Percentiles rank a stretch among this genome's conserved stretches.
These are phyloP conservation scores for Aphelenchoides bicaudatus DNA, from an alignment of 2,888 invertebrate genomes.

Conservation along the genomic window DNA sequence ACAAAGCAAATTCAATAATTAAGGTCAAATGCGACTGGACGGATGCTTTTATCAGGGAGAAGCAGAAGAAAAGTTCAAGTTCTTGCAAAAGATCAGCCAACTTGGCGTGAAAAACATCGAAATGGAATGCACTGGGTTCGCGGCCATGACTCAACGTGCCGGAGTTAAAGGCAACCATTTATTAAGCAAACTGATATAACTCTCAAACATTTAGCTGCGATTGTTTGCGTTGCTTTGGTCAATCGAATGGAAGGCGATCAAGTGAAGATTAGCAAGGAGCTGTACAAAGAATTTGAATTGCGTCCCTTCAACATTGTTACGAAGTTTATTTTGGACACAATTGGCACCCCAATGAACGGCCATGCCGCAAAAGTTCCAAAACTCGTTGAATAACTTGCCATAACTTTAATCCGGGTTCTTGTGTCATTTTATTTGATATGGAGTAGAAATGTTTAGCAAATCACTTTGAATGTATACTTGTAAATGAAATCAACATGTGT, in stretches of 20 bases:
- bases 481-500: too few species aligned
- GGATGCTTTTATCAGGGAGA: constrained; percentile 93
- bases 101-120: constrained; percentile 88
- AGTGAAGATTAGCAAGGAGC: constrained; percentile 65
- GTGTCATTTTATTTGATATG: too few species aligned
- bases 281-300: constrained; percentile 52
- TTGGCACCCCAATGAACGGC: too few species aligned
- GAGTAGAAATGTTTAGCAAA: too few species aligned
- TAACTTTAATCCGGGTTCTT: too few species aligned
- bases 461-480: too few species aligned
- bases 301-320: constrained; percentile 53
- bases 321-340: constrained; percentile 42
- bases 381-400: too few species aligned
- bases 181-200: background rate
- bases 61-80: constrained; percentile 83
- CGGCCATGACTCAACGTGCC: constrained; percentile 86
- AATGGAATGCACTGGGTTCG: constrained; percentile 83
- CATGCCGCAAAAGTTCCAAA: too few species aligned
- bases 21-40: constrained; percentile 87
- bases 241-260: constrained; percentile 91
- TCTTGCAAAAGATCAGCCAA: constrained; percentile 70
- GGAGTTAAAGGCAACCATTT: constrained; percentile 19
- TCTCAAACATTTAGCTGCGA: constrained; percentile 68
- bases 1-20: constrained; percentile 14
- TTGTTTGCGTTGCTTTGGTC: constrained; percentile 84